Conservation (phyloP, 2,113 vertebrate species). For the Montifringilla adamsi region DNA sequence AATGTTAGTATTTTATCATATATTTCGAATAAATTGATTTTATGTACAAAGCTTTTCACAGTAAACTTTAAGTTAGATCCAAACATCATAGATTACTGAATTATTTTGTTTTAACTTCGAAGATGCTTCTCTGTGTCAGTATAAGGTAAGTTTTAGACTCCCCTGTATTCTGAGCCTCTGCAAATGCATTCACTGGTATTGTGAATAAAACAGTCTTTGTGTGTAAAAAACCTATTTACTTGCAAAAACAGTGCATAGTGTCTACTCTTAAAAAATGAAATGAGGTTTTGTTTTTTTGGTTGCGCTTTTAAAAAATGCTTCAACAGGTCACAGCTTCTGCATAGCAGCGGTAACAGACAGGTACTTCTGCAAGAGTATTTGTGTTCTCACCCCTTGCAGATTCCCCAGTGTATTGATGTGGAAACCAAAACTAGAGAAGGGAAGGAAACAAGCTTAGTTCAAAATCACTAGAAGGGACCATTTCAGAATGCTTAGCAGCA, state of each 20-base stretch:
- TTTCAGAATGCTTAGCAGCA: not conserved
- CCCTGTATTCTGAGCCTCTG: not conserved
- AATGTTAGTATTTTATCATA: not conserved
- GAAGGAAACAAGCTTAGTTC: not conserved
- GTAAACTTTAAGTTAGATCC: not conserved
- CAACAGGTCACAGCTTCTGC: fast-evolving
- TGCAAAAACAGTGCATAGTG: not conserved
- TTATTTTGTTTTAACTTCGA: not conserved
- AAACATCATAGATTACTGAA: not conserved
- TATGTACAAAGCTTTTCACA: not conserved
- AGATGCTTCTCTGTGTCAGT: not conserved
- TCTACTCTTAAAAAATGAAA: not conserved
- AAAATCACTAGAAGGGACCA: not conserved
- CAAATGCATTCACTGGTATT: not conserved
- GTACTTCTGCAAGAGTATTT: not conserved
- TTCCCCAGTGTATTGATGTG: not conserved
- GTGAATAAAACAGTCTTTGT: not conserved
- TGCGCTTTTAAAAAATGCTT: not conserved
- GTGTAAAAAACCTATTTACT: not conserved
- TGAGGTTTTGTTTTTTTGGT: not conserved
- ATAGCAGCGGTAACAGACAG: not conserved
- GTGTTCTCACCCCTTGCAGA: not conserved
- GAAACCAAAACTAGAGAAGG: not conserved
- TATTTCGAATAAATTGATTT: not conserved
- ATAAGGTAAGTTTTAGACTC: not conserved